Conservation (phyloP, 2,113 vertebrate genomes). For the Peromyscus californicus region DNA sequence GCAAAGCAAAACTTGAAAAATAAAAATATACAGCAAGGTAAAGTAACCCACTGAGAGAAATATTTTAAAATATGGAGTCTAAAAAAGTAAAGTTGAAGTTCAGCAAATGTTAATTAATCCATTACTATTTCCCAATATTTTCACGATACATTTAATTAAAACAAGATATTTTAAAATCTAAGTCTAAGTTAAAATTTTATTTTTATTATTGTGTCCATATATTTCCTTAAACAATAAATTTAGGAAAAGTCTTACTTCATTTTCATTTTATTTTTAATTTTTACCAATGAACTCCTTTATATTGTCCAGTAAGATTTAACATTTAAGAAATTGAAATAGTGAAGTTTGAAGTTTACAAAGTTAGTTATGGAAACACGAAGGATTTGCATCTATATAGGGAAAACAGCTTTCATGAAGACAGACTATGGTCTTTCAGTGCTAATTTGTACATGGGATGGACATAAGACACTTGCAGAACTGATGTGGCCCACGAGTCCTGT, state of each 20-base stretch:
- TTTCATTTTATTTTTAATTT: slow-evolving; percentile 58
- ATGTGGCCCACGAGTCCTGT: slow-evolving; percentile 90
- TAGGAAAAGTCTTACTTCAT: slow-evolving; percentile 37
- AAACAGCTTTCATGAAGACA: slow-evolving; percentile 90
- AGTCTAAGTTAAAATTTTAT: neutral
- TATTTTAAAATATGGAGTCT: slow-evolving; percentile 8
- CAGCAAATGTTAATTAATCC: neutral
- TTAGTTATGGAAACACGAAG: slow-evolving; percentile 84
- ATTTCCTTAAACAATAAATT: slow-evolving; percentile 52
- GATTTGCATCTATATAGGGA: slow-evolving; percentile 83
- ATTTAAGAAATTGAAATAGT: slow-evolving; percentile 71
- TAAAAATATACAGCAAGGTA: neutral
- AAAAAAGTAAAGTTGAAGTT: slow-evolving; percentile 24
- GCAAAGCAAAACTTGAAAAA: neutral
- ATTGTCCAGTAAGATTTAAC: slow-evolving; percentile 36
- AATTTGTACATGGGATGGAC: slow-evolving; percentile 92
- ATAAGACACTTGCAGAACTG: slow-evolving; percentile 90
- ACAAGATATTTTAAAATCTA: neutral
- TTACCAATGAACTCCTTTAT: slow-evolving; percentile 10
- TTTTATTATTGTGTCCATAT: neutral
- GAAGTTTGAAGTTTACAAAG: slow-evolving; percentile 86
- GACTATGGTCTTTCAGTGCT: slow-evolving; percentile 90
- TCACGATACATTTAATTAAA: neutral
- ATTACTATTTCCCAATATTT: neutral
- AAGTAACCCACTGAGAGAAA: neutral